Conservation (phyloP, 2,797 vertebrate species). For the Lutjanus argentimaculatus region DNA sequence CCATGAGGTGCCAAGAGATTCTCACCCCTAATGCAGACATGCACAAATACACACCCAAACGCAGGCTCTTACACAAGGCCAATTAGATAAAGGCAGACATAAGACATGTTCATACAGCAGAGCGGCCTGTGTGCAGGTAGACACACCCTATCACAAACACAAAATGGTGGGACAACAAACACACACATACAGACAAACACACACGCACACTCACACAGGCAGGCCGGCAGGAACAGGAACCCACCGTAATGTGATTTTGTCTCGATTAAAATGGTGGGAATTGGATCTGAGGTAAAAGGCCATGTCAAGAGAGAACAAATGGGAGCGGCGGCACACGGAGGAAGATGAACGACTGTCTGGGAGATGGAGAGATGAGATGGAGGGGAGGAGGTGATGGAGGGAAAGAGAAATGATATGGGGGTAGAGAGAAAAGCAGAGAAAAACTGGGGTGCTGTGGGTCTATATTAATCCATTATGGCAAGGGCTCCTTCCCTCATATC, state of each 20-base stretch:
- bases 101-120: constrained; percentile 16
- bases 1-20: no score
- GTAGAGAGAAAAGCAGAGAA: background rate
- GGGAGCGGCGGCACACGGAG: constrained; percentile 61
- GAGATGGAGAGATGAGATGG: constrained; percentile 74
- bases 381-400: constrained; percentile 52
- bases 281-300: constrained; percentile 86
- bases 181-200: constrained; percentile 14
- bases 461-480: constrained; percentile 69
- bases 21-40: background rate
- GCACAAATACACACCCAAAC: background rate
- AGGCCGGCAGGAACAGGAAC: constrained; percentile 59
- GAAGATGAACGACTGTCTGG: constrained; percentile 83
- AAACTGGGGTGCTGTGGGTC: constrained; percentile 38
- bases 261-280: constrained; percentile 84
- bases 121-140: constrained; percentile 17
- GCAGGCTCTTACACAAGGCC: background rate
- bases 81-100: constrained; percentile 30
- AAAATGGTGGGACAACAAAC: constrained; percentile 25
- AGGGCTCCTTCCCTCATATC: constrained; percentile 45
- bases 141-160: constrained; percentile 26
- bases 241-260: constrained; percentile 78
- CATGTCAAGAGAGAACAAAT: constrained; percentile 83
- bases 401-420: constrained; percentile 45
- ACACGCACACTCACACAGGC: constrained; percentile 14